These are phyloP conservation scores for Phymastichus coffea DNA, from an alignment of 1,140 invertebrate genomes.

Conservation along the genomic window DNA sequence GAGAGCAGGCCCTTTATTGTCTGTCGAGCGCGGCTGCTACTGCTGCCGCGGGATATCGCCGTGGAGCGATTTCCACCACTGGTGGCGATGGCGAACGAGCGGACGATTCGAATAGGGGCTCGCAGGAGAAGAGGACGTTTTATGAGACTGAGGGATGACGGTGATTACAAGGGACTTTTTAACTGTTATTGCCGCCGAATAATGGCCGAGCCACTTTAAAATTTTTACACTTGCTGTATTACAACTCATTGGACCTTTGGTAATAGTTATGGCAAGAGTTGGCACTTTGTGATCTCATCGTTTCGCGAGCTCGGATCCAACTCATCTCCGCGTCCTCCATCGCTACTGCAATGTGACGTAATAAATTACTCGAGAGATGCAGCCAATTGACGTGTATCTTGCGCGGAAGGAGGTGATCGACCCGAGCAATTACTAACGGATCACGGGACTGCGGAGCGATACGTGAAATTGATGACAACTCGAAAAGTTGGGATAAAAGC, in stretches of 20 bases:
- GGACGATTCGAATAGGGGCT: background rate
- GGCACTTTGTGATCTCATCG: too few species aligned
- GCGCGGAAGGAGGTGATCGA: too few species aligned
- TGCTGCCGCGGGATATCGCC: background rate
- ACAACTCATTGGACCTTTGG: background rate
- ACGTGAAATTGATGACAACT: too few species aligned
- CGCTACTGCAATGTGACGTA: too few species aligned
- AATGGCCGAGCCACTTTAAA: background rate
- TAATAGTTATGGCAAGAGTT: too few species aligned
- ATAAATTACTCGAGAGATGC: too few species aligned
- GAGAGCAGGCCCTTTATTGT: conserved; percentile 7
- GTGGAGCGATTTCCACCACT: conserved; percentile 7
- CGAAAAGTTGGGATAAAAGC: too few species aligned
- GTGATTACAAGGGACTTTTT: conserved; percentile 19
- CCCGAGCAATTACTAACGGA: too few species aligned
- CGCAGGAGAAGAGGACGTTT: background rate
- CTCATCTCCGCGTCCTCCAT: too few species aligned
- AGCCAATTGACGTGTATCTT: background rate
- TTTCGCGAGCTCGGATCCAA: too few species aligned
- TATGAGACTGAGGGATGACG: background rate
- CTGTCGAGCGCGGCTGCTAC: background rate
- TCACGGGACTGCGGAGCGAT: too few species aligned
- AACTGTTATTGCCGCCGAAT: conserved; percentile 9
- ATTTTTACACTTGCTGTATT: conserved; percentile 9
- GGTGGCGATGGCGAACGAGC: background rate